Conservation (phyloP, 2,888 invertebrate genomes). For the Dryadula phaetusa region DNA sequence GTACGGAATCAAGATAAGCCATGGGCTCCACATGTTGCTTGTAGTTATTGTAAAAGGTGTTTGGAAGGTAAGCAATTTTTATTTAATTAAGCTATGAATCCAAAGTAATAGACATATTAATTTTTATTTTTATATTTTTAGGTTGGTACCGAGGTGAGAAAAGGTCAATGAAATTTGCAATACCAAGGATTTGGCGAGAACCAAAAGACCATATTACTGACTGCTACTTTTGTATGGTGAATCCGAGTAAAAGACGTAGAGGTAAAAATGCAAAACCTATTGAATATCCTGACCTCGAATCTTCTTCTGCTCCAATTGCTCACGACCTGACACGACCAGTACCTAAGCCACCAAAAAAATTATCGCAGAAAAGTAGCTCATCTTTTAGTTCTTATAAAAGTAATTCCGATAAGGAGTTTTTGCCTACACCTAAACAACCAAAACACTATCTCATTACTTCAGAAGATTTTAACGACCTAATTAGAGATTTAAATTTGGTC, state of each 20-base stretch:
- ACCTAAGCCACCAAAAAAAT: conserved; percentile 45
- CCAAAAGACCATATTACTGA: conserved; percentile 43
- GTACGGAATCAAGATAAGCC: conserved; percentile 43
- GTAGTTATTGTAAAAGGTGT: conserved; percentile 43
- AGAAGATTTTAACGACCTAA: conserved; percentile 42
- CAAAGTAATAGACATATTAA: conserved; percentile 40
- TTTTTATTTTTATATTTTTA: conserved; percentile 42
- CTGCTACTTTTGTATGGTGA: conserved; percentile 48
- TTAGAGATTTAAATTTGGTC: conserved; percentile 45
- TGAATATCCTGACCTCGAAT: conserved; percentile 41
- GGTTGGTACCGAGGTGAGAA: conserved; percentile 44
- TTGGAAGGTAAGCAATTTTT: conserved; percentile 42
- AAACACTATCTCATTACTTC: conserved; percentile 41
- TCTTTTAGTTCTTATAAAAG: conserved; percentile 38
- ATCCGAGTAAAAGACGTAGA: conserved; percentile 44
- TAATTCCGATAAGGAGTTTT: conserved; percentile 42
- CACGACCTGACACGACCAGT: conserved; percentile 43
- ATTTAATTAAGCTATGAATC: conserved; percentile 39
- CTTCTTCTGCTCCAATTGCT: conserved; percentile 43
- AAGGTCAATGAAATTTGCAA: conserved; percentile 43
- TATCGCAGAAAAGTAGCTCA: conserved; percentile 42
- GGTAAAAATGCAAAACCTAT: conserved; percentile 46
- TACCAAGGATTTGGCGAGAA: conserved; percentile 47
- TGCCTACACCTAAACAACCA: conserved; percentile 40
- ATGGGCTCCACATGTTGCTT: conserved; percentile 41